Conservation (phyloP, 2,113 vertebrate genomes). For the Alligator sinensis region DNA sequence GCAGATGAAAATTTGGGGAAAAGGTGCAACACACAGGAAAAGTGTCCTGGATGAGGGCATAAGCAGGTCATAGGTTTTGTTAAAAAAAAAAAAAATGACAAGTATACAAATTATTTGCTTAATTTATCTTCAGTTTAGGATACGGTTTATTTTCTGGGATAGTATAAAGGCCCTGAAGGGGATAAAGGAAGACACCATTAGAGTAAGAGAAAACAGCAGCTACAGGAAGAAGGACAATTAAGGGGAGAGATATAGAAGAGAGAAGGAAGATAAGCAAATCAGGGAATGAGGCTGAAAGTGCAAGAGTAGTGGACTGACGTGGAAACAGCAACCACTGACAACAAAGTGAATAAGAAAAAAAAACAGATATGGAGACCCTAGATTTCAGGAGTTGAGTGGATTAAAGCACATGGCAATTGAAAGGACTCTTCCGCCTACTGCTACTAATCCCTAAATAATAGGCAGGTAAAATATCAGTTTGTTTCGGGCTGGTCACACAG, state of each 20-base stretch:
- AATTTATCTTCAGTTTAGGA: neutral
- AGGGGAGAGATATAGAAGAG: neutral
- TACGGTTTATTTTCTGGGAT: neutral
- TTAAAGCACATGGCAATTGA: constrained; percentile 28
- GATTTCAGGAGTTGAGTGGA: constrained; percentile 28
- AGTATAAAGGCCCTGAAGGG: neutral
- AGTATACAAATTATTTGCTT: no score
- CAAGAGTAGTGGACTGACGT: constrained; percentile 2
- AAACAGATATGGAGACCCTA: neutral
- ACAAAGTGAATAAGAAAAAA: neutral
- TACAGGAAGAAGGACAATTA: constrained; percentile 16
- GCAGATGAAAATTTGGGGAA: no score
- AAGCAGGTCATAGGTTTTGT: no score
- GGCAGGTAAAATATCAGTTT: neutral
- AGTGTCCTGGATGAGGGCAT: constrained; percentile 36
- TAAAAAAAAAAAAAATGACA: no score
- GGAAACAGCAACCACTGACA: neutral
- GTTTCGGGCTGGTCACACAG: neutral
- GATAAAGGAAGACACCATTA: neutral
- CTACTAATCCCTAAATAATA: neutral
- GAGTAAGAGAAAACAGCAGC: neutral
- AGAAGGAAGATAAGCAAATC: neutral
- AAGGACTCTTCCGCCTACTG: constrained; percentile 11
- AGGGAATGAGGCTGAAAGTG: neutral
- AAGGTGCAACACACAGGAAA: neutral